Evolutionary conservation across 2,888 invertebrate genomes (phyloP), one percentile per base, ranked within the genome.

Genomic region (Noctua pronuba): DNA sequence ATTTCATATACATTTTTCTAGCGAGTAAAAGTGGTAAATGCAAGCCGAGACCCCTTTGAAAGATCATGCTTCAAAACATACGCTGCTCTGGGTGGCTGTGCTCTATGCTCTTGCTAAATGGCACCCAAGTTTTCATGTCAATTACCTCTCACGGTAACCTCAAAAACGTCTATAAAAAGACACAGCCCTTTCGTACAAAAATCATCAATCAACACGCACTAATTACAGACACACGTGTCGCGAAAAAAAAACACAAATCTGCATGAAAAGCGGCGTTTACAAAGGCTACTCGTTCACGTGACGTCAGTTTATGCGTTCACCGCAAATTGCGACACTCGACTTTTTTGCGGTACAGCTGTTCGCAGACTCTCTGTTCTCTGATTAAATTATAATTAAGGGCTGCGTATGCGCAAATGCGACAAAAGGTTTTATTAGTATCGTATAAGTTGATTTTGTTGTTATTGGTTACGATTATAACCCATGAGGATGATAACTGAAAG

Each of bases 141-240:
- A 84, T 62, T 73, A 66, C 80, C 80, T 73, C 55, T 81, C 28
- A 67, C 55, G 28, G 84, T 75, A 80, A 84, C 85, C 81, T 80
- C 72, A 75, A 85, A 75, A 73, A 28, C 46, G 31, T 38, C 24
- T 65, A 58, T 58, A 73, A 64, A 79, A 71, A 58, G 38, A 70
- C 64, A 66, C 68, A 55, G 28, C 58, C 55, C 38, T 75, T 73
- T 72, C 44, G 60, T 80, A 68, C 44, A 31, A 60, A 46, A 64
- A n/a, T 68, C 77, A 85, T 83, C 69, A 82, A 86, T 82, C 78
- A 64, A 31, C 62, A 73, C 69, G 69, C 62, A 73, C 77, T 84
- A 86, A 80, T 86, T 80, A 83, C 62, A 24, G 35, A 66, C 71
- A 78, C 31, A 38, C 21, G 62, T 76, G 75, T 55, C 60, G 73